A percentile compares a stretch with the other conserved stretches of the same genome.
These are phyloP conservation scores for Ceryle rudis DNA, from an alignment of 2,797 vertebrate species.

Conservation along the genomic window DNA sequence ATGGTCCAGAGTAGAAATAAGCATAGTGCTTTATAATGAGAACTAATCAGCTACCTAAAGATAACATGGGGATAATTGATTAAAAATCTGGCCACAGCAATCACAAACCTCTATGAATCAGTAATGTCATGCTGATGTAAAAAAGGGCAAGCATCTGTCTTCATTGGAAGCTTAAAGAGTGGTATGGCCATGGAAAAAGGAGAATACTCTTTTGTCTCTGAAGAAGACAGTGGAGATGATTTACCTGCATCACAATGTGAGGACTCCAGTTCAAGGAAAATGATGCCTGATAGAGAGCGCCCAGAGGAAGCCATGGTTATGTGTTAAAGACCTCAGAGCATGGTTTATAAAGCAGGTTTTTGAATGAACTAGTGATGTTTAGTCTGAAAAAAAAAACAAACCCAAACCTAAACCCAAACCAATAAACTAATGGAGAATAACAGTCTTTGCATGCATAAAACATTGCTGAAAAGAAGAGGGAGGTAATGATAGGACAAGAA, in stretches of 20 bases:
- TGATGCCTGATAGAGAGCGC: not conserved
- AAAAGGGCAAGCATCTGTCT: not conserved
- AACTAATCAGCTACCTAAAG: not conserved
- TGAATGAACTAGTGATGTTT: not conserved
- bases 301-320: not conserved
- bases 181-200: not conserved
- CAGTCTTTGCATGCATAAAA: not conserved
- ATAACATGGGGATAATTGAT: not conserved
- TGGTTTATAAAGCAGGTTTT: not conserved
- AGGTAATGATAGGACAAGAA: not conserved
- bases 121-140: not conserved
- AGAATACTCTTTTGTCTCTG: not conserved
- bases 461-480: not conserved
- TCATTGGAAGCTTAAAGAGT: not conserved
- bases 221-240: not conserved
- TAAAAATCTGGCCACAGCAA: not conserved
- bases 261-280: not conserved
- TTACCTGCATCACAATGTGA: accelerated
- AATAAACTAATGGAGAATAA: not conserved
- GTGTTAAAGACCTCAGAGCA: not conserved
- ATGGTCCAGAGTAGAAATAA: not conserved
- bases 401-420: too few species aligned
- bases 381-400: not conserved
- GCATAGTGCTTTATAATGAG: not conserved
- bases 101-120: not conserved